These are phyloP conservation scores for Paracanthobrama guichenoti DNA, from an alignment of 2,113 vertebrate genomes.

Conservation along the genomic window DNA sequence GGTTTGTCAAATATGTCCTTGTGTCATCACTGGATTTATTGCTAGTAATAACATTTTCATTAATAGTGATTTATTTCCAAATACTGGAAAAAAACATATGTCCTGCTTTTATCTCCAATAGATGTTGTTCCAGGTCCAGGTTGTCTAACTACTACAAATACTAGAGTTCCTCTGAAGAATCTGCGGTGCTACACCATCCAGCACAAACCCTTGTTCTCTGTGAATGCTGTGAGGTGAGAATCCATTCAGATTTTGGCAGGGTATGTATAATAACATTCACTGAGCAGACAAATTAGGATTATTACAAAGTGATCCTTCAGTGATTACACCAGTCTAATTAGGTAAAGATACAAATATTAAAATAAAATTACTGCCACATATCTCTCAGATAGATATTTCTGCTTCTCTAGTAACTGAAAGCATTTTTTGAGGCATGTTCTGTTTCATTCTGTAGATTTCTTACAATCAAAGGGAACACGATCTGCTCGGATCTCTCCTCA, in stretches of 20 bases:
- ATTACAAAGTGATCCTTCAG: background rate
- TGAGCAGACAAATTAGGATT: background rate
- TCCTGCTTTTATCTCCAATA: conserved; percentile 44
- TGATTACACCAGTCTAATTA: background rate
- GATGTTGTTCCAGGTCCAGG: conserved; percentile 28
- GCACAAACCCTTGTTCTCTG: conserved; percentile 9
- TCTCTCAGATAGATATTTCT: background rate
- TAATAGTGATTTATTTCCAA: background rate
- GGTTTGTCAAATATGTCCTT: too few relatives aligned
- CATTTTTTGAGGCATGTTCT: background rate
- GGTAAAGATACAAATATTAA: background rate
- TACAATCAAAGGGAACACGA: conserved; percentile 25
- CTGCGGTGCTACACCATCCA: conserved; percentile 61
- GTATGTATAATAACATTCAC: background rate
- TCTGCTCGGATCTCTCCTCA: conserved; percentile 56
- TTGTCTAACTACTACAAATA: conserved; percentile 45
- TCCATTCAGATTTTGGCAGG: background rate
- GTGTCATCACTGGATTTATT: too few relatives aligned
- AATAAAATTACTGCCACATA: background rate
- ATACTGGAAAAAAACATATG: background rate
- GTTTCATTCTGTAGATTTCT: conserved; percentile 62
- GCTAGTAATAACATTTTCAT: background rate
- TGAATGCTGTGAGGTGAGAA: conserved; percentile 69
- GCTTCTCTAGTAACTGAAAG: background rate
- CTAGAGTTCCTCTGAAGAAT: background rate